Conservation (phyloP, 1,140 invertebrate species). For the Ceratosolen solmsi region DNA sequence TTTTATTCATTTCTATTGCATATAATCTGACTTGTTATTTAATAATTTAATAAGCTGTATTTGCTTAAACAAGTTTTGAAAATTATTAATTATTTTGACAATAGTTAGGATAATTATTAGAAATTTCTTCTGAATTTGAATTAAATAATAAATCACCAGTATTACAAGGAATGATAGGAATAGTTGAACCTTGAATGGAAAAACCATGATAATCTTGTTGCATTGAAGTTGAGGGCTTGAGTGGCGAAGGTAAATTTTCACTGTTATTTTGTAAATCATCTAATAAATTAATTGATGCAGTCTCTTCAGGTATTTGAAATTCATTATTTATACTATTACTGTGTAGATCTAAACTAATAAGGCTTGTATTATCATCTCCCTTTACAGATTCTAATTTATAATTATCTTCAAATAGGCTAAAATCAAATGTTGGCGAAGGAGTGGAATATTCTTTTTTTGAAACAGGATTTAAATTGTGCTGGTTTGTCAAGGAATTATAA, state of each 20-base stretch:
- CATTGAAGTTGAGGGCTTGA: slow-evolving; percentile 71
- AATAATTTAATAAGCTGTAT: neutral
- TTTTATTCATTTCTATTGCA: too few species aligned
- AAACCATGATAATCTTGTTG: slow-evolving; percentile 79
- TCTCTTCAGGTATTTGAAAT: slow-evolving; percentile 58
- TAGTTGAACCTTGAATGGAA: slow-evolving; percentile 79
- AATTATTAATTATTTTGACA: slow-evolving; percentile 17
- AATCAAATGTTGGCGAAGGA: slow-evolving; percentile 71
- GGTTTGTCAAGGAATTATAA: slow-evolving; percentile 50
- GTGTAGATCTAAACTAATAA: slow-evolving; percentile 76
- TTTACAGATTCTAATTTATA: slow-evolving; percentile 65
- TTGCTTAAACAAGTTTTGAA: neutral
- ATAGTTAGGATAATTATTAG: slow-evolving; percentile 34
- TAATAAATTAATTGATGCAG: slow-evolving; percentile 64
- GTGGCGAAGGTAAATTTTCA: slow-evolving; percentile 78
- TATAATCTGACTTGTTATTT: neutral
- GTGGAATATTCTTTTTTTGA: slow-evolving; percentile 66
- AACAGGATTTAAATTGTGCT: slow-evolving; percentile 56
- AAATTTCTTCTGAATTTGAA: slow-evolving; percentile 58
- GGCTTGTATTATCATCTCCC: slow-evolving; percentile 67
- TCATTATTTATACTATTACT: slow-evolving; percentile 63
- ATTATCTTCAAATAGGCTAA: slow-evolving; percentile 67
- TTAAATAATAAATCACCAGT: slow-evolving; percentile 76
- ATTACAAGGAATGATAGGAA: slow-evolving; percentile 83
- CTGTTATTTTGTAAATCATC: slow-evolving; percentile 75